Evolutionary conservation across 2,797 vertebrate species (phyloP).

Genomic region (Emydoidea blandingii): DNA sequence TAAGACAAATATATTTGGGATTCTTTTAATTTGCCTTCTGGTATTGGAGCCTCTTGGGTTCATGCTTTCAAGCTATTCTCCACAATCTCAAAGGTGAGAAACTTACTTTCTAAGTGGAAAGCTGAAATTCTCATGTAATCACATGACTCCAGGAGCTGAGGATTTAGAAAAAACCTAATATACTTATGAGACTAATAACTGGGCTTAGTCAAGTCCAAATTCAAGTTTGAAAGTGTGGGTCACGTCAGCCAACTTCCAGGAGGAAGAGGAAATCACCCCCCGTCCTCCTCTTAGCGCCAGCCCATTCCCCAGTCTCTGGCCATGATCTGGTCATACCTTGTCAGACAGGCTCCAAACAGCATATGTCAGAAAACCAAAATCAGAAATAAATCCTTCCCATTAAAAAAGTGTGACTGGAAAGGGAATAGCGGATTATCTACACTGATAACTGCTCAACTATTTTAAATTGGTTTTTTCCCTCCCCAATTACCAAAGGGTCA

Average conservation of each 20-base stretch:
- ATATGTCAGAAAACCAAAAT: not conserved
- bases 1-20: not conserved
- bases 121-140: not conserved
- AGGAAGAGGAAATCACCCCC: not conserved
- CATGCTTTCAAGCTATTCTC: not conserved
- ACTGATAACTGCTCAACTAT: not conserved
- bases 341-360: not conserved
- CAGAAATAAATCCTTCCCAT: not conserved
- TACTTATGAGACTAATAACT: not conserved
- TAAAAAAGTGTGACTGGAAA: not conserved
- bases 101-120: not conserved
- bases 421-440: not conserved
- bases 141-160: not conserved
- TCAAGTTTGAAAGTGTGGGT: not conserved
- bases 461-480: not conserved
- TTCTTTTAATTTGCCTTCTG: not conserved
- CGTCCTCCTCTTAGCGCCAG: accelerated
- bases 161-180: not conserved
- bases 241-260: not conserved
- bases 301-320: not conserved
- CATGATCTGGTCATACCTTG: not conserved
- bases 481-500: not conserved
- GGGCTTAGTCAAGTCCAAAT: not conserved
- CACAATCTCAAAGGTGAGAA: not conserved
- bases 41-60: not conserved